Conservation (phyloP, 2,888 invertebrate genomes). For the Cantharis nigra region DNA sequence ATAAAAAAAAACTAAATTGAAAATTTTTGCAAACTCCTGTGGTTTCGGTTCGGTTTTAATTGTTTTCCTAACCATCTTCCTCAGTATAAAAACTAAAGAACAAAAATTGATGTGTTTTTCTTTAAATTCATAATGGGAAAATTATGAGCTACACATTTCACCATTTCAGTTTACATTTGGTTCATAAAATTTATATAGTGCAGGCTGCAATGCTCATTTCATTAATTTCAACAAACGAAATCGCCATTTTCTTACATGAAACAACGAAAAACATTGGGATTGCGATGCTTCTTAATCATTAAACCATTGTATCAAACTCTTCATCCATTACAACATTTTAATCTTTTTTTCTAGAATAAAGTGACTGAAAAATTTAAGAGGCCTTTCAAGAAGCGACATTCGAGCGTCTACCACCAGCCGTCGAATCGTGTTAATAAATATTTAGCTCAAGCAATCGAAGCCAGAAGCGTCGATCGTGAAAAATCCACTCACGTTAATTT, state of each 20-base stretch:
- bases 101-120: neutral
- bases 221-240: neutral
- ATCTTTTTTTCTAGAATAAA: slow-evolving; percentile 67
- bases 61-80: neutral
- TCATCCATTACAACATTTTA: neutral
- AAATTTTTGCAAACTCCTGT: neutral
- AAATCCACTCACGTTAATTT: slow-evolving; percentile 88
- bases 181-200: neutral
- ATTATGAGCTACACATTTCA: neutral
- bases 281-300: slow-evolving; percentile 7
- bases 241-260: neutral
- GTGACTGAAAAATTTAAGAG: slow-evolving; percentile 87
- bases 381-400: slow-evolving; percentile 86
- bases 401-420: slow-evolving; percentile 85
- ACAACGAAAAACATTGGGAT: slow-evolving; percentile 6
- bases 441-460: slow-evolving; percentile 88
- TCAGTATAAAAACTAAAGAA: neutral
- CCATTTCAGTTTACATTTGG: neutral
- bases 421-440: slow-evolving; percentile 92
- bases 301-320: neutral
- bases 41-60: neutral
- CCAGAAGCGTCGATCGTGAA: slow-evolving; percentile 86
- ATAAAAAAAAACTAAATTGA: neutral
- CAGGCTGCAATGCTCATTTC: neutral
- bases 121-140: neutral